A percentile compares a stretch with the other conserved stretches of the same genome.
Conservation (phyloP, 2,797 vertebrate genomes). For the Chelon labrosus region DNA sequence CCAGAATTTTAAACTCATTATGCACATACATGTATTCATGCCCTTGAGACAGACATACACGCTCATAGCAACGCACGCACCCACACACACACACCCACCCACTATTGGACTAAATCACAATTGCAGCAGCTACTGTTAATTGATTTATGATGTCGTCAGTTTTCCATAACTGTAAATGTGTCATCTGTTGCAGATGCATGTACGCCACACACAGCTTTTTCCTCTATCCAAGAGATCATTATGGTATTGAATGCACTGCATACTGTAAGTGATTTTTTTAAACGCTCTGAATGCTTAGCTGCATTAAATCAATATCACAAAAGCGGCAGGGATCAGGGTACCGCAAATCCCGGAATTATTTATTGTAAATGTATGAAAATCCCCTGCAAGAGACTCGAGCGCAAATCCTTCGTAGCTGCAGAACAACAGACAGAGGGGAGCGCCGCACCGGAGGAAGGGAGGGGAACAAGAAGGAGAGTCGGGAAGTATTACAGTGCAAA, state of each 20-base stretch:
- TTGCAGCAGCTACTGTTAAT: conserved; percentile 26
- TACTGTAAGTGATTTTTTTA: conserved; percentile 64
- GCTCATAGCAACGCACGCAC: conserved; percentile 1
- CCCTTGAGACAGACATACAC: conserved; percentile 47
- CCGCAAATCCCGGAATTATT: conserved; percentile 82
- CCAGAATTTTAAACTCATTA: conserved; percentile 58
- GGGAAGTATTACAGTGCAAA: conserved; percentile 44
- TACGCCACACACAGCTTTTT: not conserved
- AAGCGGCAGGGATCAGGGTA: conserved; percentile 71
- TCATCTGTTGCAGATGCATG: conserved; percentile 36
- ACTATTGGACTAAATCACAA: conserved; percentile 9
- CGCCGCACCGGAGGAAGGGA: not conserved
- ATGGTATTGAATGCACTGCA: conserved; percentile 49
- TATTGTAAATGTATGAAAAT: conserved; percentile 83
- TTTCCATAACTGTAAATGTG: conserved; percentile 45
- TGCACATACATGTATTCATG: conserved; percentile 50
- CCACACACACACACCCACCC: not conserved
- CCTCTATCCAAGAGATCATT: conserved; percentile 55
- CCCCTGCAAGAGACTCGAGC: conserved; percentile 58
- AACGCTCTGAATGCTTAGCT: conserved; percentile 64
- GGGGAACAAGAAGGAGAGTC: not conserved
- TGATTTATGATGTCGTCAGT: conserved; percentile 43
- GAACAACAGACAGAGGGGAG: conserved; percentile 55
- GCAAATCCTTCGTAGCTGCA: conserved; percentile 73
- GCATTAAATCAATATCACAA: conserved; percentile 82